Conservation (phyloP, 2,797 vertebrate species). For the Gobionotothen gibberifrons region DNA sequence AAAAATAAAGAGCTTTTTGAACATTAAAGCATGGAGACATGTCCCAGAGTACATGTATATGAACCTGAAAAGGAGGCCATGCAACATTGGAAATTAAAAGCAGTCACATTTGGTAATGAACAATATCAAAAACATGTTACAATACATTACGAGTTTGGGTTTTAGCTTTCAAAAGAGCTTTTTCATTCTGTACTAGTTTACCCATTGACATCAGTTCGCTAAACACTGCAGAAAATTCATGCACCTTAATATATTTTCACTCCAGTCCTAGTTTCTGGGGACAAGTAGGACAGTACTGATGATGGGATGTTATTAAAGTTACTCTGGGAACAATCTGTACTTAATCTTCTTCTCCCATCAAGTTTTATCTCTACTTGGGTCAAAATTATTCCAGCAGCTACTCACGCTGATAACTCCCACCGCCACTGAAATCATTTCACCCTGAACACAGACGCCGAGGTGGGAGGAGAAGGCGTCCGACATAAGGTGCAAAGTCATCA, state of each 20-base stretch:
- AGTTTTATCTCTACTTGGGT: slow-evolving; percentile 28
- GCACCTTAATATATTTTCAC: slow-evolving; percentile 37
- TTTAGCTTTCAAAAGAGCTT: slow-evolving; percentile 16
- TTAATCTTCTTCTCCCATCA: slow-evolving; percentile 34
- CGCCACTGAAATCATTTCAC: slow-evolving; percentile 33
- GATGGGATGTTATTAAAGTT: slow-evolving; percentile 33
- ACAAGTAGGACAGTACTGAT: slow-evolving; percentile 32
- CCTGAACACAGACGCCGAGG: slow-evolving; percentile 29
- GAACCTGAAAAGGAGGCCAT: background rate
- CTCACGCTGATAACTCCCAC: slow-evolving; percentile 14
- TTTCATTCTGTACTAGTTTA: slow-evolving; percentile 41
- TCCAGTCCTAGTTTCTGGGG: slow-evolving; percentile 30
- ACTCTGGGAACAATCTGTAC: slow-evolving; percentile 20
- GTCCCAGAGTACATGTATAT: too few relatives aligned
- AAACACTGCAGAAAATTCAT: slow-evolving; percentile 33
- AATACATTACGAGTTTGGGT: background rate
- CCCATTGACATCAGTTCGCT: slow-evolving; percentile 47
- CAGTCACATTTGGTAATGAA: background rate
- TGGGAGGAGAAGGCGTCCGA: slow-evolving; percentile 56
- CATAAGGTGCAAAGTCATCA: slow-evolving; percentile 64
- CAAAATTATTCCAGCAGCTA: slow-evolving; percentile 32
- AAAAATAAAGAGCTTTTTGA: too few relatives aligned
- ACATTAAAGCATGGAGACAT: too few relatives aligned
- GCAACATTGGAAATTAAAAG: background rate
- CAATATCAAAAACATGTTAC: background rate